Base-by-base conservation (phyloP, 2,113 vertebrate species). In the Peromyscus leucopus region DNA sequence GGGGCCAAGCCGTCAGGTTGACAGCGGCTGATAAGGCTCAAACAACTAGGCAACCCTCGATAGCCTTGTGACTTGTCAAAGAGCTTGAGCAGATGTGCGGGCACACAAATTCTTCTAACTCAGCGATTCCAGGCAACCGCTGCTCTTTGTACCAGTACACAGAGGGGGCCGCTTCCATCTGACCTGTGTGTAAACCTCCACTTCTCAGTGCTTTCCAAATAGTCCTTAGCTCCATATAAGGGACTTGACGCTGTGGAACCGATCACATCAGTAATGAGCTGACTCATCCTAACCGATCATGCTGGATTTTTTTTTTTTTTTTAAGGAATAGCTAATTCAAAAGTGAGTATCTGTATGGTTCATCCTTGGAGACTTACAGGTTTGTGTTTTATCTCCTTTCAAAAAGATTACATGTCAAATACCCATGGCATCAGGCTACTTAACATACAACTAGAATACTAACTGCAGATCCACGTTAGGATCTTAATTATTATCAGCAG, bases 11-110 rank as follows among this genome's bases (percentile, higher is more conserved):
- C 8, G 11, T 36, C 65, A 7, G 19, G 51, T 48, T 87, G 87
- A 57, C 12, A 6, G 69, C 6, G 91, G 42, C 78, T 94, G 85
- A 85, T 86, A 89, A 97, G 89, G 90, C 84, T 96, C 24, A 28
- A 88, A 82, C 24, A 15, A n/a, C 51, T 22, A 80, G 97, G 88
- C 91, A 57, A 57, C 24, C 19, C 1, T 82, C 84, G 93, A 31
- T 28, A 17, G 42, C 71, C 95, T 28, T 31, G 75, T 74, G 42
- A 90, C 88, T 67, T 88, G 46, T 82, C 76, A 2, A 51, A 86
- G 48, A 31, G 26, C 55, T 57, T 39, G 57, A 84, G 88, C 3
- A 85, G 75, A 69, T 11, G 57, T 0, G 1, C 42, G 0, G 26
- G 95, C 59, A 74, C 36, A 75, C 36, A 74, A 48, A 83, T 91